Base-by-base conservation (phyloP, 2,888 invertebrate species). In the Prosapia bicincta region DNA sequence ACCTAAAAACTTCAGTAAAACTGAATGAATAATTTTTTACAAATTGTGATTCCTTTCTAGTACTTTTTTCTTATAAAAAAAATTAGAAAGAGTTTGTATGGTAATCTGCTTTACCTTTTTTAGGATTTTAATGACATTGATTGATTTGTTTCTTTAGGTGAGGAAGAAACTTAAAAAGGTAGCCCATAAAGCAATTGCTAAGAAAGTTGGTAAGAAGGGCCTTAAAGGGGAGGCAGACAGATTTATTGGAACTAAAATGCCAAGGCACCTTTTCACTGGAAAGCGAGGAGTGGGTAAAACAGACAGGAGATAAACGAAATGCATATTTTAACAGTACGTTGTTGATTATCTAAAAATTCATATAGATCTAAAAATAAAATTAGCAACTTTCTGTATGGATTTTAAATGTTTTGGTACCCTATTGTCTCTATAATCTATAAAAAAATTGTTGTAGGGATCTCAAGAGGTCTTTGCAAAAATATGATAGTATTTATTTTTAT, bases 181-280 rank as follows among this genome's bases (percentile, higher is more conserved):
- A 83, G 94, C 93, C 0, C 93, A 93, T 85, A 92, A 92, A 80
- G 94, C 95, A 66, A 92, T 92, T 86, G 92, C 90, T 80, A 94
- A 91, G 89, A 96, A 91, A 84, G 94, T 96, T 24, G 92, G 89
- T 76, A 92, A 90, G 84, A 91, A 92, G 88, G 93, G 97, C 80
- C 90, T 95, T 83, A 92, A 97, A 87, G 94, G 99, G 82, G 99
- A 99, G 86, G 97, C 94, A 0, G 99, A 99, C 87, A 88, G 98
- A 72, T 96, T 96, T 85, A 97, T 99, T 84, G 95, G 95, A 26
- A 94, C 91, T 79, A 94, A 96, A 88, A 97, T 92, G 90, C 99
- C 99, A 0, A 96, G 93, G 83, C 99, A 99, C 88, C 87, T 99
- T 86, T 99, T 93, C 86, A 85, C 96, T 54, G 99, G 99, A 80